Conservation (phyloP, 2,113 vertebrate species). For the Corythoichthys haematopterus region DNA sequence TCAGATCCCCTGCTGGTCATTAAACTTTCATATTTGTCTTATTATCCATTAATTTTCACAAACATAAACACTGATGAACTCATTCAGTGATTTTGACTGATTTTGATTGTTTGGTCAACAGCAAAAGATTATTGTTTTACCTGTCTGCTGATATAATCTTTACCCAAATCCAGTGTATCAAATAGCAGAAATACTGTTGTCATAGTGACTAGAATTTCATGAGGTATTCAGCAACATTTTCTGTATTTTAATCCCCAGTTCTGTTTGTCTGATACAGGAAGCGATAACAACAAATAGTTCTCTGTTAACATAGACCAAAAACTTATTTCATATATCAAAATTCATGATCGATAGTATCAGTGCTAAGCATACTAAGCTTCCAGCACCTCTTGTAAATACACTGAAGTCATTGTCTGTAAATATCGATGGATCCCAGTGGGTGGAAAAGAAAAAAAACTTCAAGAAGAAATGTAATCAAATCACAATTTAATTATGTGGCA, state of each 20-base stretch:
- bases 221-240: neutral
- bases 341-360: neutral
- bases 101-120: too few relatives aligned
- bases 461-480: slow-evolving; percentile 16
- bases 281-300: neutral
- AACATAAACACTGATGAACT: too few relatives aligned
- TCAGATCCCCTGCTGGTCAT: too few relatives aligned
- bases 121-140: too few relatives aligned
- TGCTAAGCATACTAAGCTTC: neutral
- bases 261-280: neutral
- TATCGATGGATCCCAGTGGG: neutral
- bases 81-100: too few relatives aligned
- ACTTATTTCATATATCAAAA: neutral
- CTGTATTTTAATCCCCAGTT: neutral
- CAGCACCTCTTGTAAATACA: neutral
- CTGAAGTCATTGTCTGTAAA: neutral
- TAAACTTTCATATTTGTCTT: too few relatives aligned
- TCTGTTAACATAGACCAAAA: neutral
- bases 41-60: too few relatives aligned
- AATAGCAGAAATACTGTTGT: neutral
- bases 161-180: too few relatives aligned
- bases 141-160: too few relatives aligned
- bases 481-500: neutral
- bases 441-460: slow-evolving; percentile 16
- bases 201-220: neutral